Evolutionary conservation across 2,797 vertebrate species (phyloP), one percentile per base, ranked within the genome.

Genomic region (Vipera latastei): DNA sequence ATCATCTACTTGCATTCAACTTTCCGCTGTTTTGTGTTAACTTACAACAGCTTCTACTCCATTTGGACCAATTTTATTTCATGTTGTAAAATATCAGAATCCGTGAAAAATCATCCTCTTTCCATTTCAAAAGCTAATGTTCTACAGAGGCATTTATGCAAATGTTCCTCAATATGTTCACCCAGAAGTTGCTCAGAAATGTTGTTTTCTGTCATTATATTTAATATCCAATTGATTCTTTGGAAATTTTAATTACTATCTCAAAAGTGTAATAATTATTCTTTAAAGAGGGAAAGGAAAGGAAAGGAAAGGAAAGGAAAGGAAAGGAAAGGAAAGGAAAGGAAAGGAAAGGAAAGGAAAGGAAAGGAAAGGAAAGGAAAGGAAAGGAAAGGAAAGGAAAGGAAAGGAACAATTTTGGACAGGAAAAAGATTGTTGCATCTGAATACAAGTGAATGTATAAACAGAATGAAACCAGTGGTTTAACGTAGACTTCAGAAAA

Each of bases 231-330:
- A 60, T 28, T 91, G 5, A 38, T 48, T 32, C 7, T 91, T 83
- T 65, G 88, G 86, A 88, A 28, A 85, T 89, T 94, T 93, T 89
- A 91, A 92, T 91, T 92, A 55, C 57, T 90, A n/a, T 92, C 59
- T 92, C 93, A 89, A 88, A 44, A 78, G 88, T 60, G 25, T 32
- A 92, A 60, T 88, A 78, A 83, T 92, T 87, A 90, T 20, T 32
- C 51, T 88, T 61, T 69, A 56, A 5, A 89, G 51, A 61, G 60
- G 28, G 6, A 28, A 20, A 4, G 38, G n/a, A 59, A 12, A 1
- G 55, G 8, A 86, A 60, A 7, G 6, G 6, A 2, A 59, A 59
- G 59, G 20, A 6, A 59, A 60, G 59, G 59, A 0, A 22, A 59
- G 57, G 57, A 5, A 59, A 59, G 57, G 16, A 5, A 60, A 60